Conservation (phyloP, 2,888 invertebrate species). For the Morinoia aosen region DNA sequence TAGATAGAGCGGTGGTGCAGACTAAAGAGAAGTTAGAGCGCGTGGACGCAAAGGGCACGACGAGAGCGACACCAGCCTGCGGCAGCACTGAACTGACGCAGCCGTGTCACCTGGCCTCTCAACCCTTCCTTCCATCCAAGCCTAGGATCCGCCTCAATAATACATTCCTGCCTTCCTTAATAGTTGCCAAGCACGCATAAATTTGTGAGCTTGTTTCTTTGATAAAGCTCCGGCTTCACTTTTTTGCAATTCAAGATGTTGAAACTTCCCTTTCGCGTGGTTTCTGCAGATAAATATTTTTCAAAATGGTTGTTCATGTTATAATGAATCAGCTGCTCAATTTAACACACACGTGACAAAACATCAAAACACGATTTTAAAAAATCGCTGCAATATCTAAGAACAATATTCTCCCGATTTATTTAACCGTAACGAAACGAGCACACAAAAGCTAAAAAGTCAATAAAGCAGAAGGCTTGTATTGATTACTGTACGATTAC, state of each 20-base stretch:
- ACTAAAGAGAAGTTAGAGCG: background rate
- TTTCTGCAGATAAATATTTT: background rate
- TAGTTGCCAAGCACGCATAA: background rate
- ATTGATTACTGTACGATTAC: no score
- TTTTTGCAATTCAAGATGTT: background rate
- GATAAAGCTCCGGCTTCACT: background rate
- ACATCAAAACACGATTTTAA: background rate
- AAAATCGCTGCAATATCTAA: background rate
- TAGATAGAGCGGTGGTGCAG: background rate
- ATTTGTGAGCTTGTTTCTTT: background rate
- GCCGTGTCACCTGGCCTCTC: background rate
- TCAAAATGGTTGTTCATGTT: background rate
- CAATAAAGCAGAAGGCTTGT: no score
- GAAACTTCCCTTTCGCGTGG: background rate
- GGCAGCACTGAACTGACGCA: background rate
- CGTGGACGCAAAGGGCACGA: background rate
- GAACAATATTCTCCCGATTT: background rate
- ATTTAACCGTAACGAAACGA: background rate
- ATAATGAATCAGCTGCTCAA: background rate
- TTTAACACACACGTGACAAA: no score
- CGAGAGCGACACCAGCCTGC: background rate
- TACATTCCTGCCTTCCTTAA: background rate
- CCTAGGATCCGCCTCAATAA: background rate
- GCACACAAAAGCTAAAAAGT: no score
- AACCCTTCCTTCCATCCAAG: background rate